Percentiles rank a stretch among this genome's conserved stretches.
Evolutionary conservation across 35 echinoderm and acorn worm species (phyloP).

Genomic region (Lytechinus variegatus): DNA sequence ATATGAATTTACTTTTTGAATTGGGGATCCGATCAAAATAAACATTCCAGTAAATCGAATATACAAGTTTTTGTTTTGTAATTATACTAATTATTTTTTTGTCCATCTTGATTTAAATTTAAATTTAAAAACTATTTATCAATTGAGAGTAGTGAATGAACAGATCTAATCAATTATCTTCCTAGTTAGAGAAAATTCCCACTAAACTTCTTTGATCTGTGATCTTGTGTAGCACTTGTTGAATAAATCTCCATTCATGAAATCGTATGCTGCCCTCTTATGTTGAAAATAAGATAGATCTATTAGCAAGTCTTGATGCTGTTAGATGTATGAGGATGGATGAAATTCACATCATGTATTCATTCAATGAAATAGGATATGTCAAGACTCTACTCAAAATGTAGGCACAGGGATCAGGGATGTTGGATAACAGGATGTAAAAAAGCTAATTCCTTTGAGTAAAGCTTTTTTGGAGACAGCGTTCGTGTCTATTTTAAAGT

Average conservation of each 20-base stretch:
- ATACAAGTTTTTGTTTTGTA: too few relatives aligned
- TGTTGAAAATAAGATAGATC: neutral
- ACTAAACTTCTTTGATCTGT: neutral
- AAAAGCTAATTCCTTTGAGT: conserved; percentile 12
- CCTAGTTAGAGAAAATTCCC: neutral
- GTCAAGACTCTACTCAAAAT: neutral
- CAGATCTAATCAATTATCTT: neutral
- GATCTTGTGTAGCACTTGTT: neutral
- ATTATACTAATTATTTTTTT: too few relatives aligned
- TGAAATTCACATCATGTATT: neutral
- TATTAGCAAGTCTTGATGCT: neutral
- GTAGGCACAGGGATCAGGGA: neutral
- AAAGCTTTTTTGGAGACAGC: neutral
- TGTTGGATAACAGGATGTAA: neutral
- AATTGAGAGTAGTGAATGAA: neutral
- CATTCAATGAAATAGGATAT: neutral
- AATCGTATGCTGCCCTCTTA: neutral
- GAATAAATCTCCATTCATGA: neutral
- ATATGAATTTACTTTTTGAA: too few relatives aligned
- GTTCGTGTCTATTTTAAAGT: neutral
- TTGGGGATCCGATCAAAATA: too few relatives aligned
- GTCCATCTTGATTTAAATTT: too few relatives aligned
- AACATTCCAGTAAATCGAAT: too few relatives aligned
- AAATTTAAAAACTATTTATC: neutral
- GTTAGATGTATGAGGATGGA: neutral